Percentiles rank a stretch among this genome's conserved stretches.
Evolutionary conservation across 2,797 vertebrate species (phyloP).

Genomic region (Jordanella pulchra): DNA sequence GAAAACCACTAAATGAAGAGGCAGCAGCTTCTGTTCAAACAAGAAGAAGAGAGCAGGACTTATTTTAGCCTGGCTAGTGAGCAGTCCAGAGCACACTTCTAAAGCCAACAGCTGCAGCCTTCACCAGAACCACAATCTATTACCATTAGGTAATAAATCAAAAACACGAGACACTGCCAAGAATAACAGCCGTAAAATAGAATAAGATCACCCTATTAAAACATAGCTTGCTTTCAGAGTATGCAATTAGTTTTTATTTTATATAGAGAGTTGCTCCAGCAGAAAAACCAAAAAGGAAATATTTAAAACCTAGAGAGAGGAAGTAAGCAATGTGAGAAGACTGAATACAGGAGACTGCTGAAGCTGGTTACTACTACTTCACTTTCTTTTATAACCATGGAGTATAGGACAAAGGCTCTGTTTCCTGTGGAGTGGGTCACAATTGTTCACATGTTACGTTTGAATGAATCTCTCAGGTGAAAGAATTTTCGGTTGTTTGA

Average conservation of each 20-base stretch:
- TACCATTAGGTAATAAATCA: slow-evolving; percentile 75
- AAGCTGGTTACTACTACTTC: neutral
- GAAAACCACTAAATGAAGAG: slow-evolving; percentile 75
- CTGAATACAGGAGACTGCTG: neutral
- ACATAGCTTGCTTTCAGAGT: slow-evolving; percentile 45
- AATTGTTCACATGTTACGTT: neutral
- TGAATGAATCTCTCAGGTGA: slow-evolving; percentile 13
- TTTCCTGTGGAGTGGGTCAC: slow-evolving; percentile 3
- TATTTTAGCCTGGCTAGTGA: slow-evolving; percentile 74
- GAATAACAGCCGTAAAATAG: slow-evolving; percentile 67
- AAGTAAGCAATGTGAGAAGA: slow-evolving; percentile 25
- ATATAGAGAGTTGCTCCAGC: slow-evolving; percentile 46
- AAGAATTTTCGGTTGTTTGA: neutral
- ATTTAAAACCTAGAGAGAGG: slow-evolving; percentile 33
- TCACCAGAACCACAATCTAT: slow-evolving; percentile 72
- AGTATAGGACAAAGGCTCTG: neutral
- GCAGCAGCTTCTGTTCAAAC: slow-evolving; percentile 74
- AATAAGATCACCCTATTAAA: slow-evolving; percentile 56
- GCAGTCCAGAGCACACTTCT: slow-evolving; percentile 64
- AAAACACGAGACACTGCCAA: slow-evolving; percentile 65
- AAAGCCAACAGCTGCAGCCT: slow-evolving; percentile 60
- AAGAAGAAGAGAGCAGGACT: slow-evolving; percentile 76
- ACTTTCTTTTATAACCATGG: slow-evolving; percentile 4
- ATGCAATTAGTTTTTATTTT: slow-evolving; percentile 73
- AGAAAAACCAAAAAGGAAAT: slow-evolving; percentile 42